phyloP scores from a whole-genome alignment of 2,113 vertebrate genomes.

The Cacatua alba region DNA sequence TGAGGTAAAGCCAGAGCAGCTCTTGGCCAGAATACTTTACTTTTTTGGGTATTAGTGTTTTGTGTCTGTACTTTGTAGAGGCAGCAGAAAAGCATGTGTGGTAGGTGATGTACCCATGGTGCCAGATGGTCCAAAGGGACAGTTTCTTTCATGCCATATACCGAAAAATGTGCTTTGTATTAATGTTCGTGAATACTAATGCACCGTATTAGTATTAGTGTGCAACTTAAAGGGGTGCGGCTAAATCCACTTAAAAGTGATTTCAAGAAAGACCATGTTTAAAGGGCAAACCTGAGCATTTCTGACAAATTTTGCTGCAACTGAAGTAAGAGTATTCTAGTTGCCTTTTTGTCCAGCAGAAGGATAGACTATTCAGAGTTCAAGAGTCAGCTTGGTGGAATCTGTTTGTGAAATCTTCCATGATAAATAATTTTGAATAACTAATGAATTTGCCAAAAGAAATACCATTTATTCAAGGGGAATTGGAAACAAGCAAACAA shows the following conservation, averaged over 20 bases:
- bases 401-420: neutral
- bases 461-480: neutral
- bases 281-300: neutral
- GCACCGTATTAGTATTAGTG: neutral
- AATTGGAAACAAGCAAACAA: neutral
- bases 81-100: neutral
- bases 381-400: neutral
- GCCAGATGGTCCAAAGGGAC: neutral
- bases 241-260: neutral
- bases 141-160: neutral
- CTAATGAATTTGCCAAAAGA: neutral
- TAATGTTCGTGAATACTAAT: neutral
- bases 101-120: neutral
- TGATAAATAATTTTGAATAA: neutral
- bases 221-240: neutral
- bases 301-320: neutral
- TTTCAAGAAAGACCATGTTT: neutral
- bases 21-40: neutral
- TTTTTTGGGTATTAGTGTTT: neutral
- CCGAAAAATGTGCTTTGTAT: neutral
- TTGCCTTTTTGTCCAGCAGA: neutral
- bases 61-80: neutral
- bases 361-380: neutral
- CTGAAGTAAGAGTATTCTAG: neutral
- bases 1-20: neutral